Percentiles rank a stretch among this genome's conserved stretches.
Evolutionary conservation across 1,140 invertebrate genomes (phyloP).

Genomic region (Cepaea nemoralis): DNA sequence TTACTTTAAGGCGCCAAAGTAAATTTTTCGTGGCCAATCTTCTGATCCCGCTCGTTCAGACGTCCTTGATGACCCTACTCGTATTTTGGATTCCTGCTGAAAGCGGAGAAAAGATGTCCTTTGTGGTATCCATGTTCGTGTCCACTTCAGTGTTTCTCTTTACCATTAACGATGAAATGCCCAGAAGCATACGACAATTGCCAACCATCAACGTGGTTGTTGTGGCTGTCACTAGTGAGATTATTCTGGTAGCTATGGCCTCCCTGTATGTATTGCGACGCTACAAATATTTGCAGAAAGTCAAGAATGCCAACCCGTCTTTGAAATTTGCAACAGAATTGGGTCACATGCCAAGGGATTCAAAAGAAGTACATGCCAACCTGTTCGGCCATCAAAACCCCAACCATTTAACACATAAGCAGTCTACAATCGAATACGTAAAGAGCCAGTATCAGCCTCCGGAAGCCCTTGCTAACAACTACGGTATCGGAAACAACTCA

Average conservation of each 20-base stretch:
- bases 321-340: background rate
- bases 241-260: background rate
- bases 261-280: background rate
- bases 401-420: background rate
- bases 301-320: background rate
- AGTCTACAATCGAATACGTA: background rate
- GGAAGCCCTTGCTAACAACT: background rate
- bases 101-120: conserved; percentile 47
- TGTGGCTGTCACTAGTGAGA: background rate
- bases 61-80: conserved; percentile 39
- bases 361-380: background rate
- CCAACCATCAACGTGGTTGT: conserved; percentile 11
- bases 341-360: background rate
- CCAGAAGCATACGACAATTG: background rate
- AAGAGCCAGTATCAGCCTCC: background rate
- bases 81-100: conserved; percentile 48
- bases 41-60: conserved; percentile 43
- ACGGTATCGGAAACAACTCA: background rate
- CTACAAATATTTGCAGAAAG: background rate
- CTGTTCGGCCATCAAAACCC: background rate
- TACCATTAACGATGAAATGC: conserved; percentile 61
- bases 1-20: conserved; percentile 27
- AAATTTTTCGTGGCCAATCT: conserved; percentile 41
- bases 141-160: conserved; percentile 44
- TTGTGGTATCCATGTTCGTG: conserved; percentile 47